Conservation (phyloP, 2,113 vertebrate species). For the Mustelus asterias region DNA sequence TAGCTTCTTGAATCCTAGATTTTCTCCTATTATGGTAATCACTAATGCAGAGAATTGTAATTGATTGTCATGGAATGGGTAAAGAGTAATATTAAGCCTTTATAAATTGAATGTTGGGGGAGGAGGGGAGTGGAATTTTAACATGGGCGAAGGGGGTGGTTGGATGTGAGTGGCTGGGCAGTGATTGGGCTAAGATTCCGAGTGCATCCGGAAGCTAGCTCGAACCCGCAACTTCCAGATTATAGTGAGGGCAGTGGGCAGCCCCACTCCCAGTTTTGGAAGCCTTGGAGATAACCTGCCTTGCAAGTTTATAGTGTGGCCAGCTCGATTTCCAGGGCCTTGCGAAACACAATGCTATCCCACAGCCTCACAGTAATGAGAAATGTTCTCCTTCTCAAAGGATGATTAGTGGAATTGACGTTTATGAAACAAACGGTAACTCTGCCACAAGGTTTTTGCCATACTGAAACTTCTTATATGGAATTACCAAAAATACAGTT, state of each 20-base stretch:
- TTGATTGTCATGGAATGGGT: background rate
- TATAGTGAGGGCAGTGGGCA: background rate
- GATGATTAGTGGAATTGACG: background rate
- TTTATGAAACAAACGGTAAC: background rate
- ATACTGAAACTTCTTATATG: too few relatives aligned
- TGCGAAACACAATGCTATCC: background rate
- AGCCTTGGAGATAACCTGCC: background rate
- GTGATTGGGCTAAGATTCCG: background rate
- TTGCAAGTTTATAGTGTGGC: background rate
- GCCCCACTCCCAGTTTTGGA: background rate
- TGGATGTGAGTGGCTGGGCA: background rate
- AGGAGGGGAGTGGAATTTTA: background rate
- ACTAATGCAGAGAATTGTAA: background rate
- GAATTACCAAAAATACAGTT: background rate
- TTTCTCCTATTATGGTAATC: background rate
- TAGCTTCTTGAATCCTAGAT: background rate
- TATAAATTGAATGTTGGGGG: background rate
- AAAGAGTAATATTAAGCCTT: background rate
- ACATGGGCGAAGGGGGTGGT: background rate
- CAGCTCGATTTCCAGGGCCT: background rate
- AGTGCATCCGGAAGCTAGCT: background rate
- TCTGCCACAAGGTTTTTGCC: background rate
- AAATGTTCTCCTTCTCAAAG: background rate
- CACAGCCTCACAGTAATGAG: background rate
- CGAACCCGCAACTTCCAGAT: background rate